Evolutionary conservation across 2,888 invertebrate genomes (phyloP).

Genomic region (Uloborus plumipes): DNA sequence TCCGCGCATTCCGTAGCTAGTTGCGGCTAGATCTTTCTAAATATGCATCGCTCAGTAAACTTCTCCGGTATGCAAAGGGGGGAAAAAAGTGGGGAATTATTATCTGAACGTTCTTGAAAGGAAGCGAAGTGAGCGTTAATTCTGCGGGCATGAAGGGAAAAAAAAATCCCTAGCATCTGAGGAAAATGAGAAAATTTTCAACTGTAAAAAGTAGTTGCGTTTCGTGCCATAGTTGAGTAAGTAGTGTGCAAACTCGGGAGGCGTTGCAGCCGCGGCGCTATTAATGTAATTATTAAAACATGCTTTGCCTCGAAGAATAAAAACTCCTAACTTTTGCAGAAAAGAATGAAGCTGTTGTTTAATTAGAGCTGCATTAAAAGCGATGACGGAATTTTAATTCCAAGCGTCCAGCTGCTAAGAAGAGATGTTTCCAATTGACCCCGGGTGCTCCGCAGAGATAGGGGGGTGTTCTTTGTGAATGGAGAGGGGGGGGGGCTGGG

Average conservation of each 20-base stretch:
- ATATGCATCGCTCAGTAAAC: constrained; percentile 20
- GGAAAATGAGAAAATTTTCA: constrained; percentile 62
- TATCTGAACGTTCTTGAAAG: constrained; percentile 40
- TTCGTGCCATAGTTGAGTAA: constrained; percentile 59
- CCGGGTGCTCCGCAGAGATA: constrained; percentile 51
- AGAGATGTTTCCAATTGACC: constrained; percentile 63
- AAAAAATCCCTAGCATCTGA: constrained; percentile 37
- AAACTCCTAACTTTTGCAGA: constrained; percentile 53
- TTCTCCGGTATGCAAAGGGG: constrained; percentile 14
- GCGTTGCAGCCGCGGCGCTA: constrained; percentile 37
- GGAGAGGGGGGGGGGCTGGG: constrained; percentile 17
- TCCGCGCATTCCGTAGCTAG: constrained; percentile 35
- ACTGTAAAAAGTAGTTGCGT: constrained; percentile 60
- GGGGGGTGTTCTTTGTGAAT: constrained; percentile 40
- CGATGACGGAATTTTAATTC: constrained; percentile 66
- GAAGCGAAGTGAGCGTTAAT: constrained; percentile 51
- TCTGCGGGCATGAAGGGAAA: constrained; percentile 23
- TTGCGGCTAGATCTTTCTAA: constrained; percentile 27
- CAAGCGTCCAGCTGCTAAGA: constrained; percentile 60
- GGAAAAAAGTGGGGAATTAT: constrained; percentile 46
- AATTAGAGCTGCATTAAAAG: constrained; percentile 65
- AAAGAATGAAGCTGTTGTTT: constrained; percentile 64
- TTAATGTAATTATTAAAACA: constrained; percentile 65
- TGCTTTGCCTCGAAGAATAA: constrained; percentile 61
- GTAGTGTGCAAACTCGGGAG: constrained; percentile 47